Conservation (phyloP, 2,888 invertebrate genomes). For the Pseudoips prasinana region DNA sequence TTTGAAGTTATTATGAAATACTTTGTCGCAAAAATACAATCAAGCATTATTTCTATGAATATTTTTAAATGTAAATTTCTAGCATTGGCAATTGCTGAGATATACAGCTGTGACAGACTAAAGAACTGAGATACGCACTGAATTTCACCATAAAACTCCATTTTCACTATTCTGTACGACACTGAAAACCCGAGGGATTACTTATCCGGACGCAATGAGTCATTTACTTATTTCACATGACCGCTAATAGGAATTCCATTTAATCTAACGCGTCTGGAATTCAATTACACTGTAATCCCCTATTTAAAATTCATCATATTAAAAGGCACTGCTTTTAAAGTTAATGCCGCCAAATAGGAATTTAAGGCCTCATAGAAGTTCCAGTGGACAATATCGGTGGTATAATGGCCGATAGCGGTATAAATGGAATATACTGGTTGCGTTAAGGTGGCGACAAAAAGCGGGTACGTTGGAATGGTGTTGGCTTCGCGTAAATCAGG, state of each 20-base stretch:
- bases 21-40: too few relatives aligned
- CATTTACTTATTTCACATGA: not conserved
- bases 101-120: too few relatives aligned
- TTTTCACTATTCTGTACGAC: too few relatives aligned
- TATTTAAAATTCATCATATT: conserved; percentile 1
- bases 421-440: conserved; percentile 1
- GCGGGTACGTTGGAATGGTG: conserved; percentile 3
- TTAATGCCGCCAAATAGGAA: conserved; percentile 1
- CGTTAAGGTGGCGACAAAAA: conserved; percentile 13
- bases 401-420: conserved; percentile 1
- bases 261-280: not conserved
- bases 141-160: too few relatives aligned
- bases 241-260: conserved; percentile 1
- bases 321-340: not conserved
- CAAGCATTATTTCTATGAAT: too few relatives aligned
- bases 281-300: not conserved
- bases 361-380: not conserved
- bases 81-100: too few relatives aligned
- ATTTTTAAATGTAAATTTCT: too few relatives aligned
- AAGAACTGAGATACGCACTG: too few relatives aligned
- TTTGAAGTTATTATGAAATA: too few relatives aligned
- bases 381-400: not conserved
- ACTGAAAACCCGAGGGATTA: too few relatives aligned
- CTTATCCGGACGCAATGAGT: too few relatives aligned
- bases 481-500: conserved; percentile 16